Conservation (phyloP, 2,888 invertebrate genomes). For the Cryptocephalus primarius region DNA sequence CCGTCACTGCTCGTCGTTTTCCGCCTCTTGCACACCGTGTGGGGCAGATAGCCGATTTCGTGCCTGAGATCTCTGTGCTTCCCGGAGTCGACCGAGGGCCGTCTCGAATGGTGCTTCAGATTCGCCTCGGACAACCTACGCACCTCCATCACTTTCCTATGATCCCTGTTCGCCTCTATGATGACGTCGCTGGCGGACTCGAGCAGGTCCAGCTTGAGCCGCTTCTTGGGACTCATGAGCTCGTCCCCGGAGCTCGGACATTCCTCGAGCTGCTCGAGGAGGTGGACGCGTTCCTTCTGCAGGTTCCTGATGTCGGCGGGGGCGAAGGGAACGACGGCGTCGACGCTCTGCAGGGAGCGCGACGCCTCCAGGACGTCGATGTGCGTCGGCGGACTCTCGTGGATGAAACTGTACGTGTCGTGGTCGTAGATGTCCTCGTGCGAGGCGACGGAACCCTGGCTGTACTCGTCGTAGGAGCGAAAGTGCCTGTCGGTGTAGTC, state of each 20-base stretch:
- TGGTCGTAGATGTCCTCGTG: conserved; percentile 48
- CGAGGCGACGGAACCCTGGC: conserved; percentile 55
- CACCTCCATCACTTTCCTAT: conserved; percentile 39
- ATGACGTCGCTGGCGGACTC: conserved; percentile 33
- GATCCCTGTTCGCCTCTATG: conserved; percentile 35
- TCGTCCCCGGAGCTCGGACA: conserved; percentile 62
- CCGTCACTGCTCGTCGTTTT: conserved; percentile 39
- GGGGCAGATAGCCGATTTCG: conserved; percentile 30
- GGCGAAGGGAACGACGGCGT: conserved; percentile 17
- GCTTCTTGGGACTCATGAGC: conserved; percentile 52
- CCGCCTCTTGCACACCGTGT: conserved; percentile 44
- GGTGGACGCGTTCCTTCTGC: conserved; percentile 59
- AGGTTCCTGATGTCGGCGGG: conserved; percentile 51
- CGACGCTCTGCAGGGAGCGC: conserved; percentile 3
- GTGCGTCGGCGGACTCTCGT: conserved; percentile 38
- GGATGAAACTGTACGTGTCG: conserved; percentile 37
- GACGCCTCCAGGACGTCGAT: conserved; percentile 17
- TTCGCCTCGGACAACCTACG: conserved; percentile 42
- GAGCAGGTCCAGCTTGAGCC: conserved; percentile 48
- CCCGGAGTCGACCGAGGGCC: conserved; percentile 42
- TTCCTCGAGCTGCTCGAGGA: conserved; percentile 59
- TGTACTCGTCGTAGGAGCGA: conserved; percentile 62
- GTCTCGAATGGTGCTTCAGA: conserved; percentile 35
- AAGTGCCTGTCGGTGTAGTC: conserved; percentile 39
- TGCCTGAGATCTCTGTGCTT: conserved; percentile 22